Conservation (phyloP, 30 jellyfish, hydroid and myxozoan genomes). For the Aurelia aurita region DNA sequence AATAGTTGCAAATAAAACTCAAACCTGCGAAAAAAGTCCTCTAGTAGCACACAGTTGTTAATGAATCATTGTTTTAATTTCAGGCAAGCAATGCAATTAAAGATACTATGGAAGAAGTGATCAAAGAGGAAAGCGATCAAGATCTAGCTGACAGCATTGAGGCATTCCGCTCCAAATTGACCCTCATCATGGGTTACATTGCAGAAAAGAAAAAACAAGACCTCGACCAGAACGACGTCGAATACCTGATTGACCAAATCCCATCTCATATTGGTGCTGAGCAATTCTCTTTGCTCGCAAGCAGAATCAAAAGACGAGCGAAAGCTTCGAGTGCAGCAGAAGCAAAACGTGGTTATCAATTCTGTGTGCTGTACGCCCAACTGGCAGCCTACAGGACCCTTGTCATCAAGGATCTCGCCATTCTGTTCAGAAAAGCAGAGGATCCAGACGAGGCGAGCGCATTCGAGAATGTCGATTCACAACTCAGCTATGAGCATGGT, state of each 20-base stretch:
- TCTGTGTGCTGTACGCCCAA: slow-evolving; percentile 29
- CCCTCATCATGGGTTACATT: neutral
- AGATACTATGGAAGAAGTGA: slow-evolving; percentile 24
- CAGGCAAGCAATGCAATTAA: slow-evolving; percentile 1
- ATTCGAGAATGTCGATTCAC: neutral
- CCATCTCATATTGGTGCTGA: neutral
- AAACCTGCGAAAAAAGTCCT: neutral
- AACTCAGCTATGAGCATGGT: neutral
- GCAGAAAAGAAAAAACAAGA: neutral
- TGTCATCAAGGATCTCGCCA: neutral
- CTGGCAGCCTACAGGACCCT: slow-evolving; percentile 11
- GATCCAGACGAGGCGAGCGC: neutral
- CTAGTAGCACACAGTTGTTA: neutral
- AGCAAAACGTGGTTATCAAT: slow-evolving; percentile 19
- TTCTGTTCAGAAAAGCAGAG: neutral
- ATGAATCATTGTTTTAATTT: neutral
- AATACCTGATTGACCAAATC: neutral
- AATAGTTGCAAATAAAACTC: too few relatives aligned
- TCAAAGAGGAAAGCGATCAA: slow-evolving; percentile 23
- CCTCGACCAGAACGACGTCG: neutral
- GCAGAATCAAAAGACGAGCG: neutral
- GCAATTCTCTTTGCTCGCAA: neutral
- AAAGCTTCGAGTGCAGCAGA: neutral
- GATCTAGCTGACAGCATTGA: slow-evolving; percentile 11
- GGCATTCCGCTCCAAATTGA: neutral